A percentile compares a stretch with the other conserved stretches of the same genome.
Conservation (phyloP, 1,140 invertebrate species). For the Apis florea region DNA sequence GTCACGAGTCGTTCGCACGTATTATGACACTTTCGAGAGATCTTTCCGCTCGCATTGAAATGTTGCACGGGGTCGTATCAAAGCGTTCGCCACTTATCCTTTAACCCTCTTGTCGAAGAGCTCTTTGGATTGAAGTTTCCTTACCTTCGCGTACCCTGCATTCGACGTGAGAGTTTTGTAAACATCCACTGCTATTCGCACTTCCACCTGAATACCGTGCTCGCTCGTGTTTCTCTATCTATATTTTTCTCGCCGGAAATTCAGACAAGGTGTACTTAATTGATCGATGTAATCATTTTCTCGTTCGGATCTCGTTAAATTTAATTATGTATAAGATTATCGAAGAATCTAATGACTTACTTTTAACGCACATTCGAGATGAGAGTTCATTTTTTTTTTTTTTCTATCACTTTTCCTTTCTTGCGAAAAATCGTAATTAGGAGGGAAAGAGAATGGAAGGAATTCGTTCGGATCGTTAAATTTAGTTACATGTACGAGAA, state of each 20-base stretch:
- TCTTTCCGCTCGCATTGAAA: conserved; percentile 35
- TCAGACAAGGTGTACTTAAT: background rate
- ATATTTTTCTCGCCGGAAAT: too few relatives aligned
- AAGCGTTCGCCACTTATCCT: conserved; percentile 55
- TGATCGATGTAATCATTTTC: background rate
- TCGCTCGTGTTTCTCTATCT: too few relatives aligned
- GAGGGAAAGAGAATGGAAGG: background rate
- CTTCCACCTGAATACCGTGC: background rate
- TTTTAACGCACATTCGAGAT: background rate
- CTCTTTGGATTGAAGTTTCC: conserved; percentile 56
- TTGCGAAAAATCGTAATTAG: background rate
- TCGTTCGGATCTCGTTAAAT: background rate
- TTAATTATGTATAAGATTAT: too few relatives aligned
- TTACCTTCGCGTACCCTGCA: conserved; percentile 38
- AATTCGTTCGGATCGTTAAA: background rate
- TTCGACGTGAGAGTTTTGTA: conserved; percentile 35
- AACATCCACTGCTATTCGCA: background rate
- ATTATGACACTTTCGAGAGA: background rate
- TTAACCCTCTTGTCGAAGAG: conserved; percentile 54
- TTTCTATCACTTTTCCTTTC: too few relatives aligned
- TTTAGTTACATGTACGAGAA: too few relatives aligned
- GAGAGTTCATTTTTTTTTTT: too few relatives aligned
- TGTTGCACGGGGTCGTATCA: conserved; percentile 35
- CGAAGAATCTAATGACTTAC: too few relatives aligned
- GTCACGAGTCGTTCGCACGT: background rate